Percentiles rank a stretch among this genome's conserved stretches.
These are phyloP conservation scores for Drosophila cardini DNA, from an alignment of 1,140 invertebrate species.

Conservation along the genomic window DNA sequence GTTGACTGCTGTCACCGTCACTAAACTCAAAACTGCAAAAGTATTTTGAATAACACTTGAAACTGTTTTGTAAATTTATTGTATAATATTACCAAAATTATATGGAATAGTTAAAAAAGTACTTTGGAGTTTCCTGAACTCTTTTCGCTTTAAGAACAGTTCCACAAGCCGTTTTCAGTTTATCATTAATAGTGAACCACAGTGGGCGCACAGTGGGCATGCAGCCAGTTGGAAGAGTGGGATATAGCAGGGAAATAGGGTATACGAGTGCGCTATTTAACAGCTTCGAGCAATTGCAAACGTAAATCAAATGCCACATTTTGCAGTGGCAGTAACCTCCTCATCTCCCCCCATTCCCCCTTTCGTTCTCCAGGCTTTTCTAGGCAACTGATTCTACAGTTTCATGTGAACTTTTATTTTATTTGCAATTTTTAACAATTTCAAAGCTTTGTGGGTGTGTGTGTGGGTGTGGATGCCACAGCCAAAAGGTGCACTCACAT, in stretches of 20 bases:
- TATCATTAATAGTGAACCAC: not conserved
- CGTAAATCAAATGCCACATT: conserved; percentile 79
- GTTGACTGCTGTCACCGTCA: no score
- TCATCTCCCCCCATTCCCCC: no score
- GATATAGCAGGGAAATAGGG: no score
- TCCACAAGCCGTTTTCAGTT: not conserved
- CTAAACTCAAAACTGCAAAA: no score
- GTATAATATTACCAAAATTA: no score
- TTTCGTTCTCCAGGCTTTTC: not conserved
- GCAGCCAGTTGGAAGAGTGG: not conserved
- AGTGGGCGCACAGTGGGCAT: not conserved
- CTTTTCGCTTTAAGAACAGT: no score
- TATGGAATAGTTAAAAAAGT: no score
- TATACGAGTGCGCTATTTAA: conserved; percentile 45
- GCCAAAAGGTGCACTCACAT: conserved; percentile 8
- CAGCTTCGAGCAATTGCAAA: conserved; percentile 64
- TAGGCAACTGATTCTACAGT: not conserved
- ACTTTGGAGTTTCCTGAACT: no score
- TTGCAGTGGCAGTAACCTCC: conserved; percentile 46
- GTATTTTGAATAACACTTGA: no score
- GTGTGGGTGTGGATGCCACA: not conserved
- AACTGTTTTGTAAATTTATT: no score
- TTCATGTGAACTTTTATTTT: conserved; percentile 53
- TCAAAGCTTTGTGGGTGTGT: no score
- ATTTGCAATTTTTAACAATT: conserved; percentile 63